Conservation (phyloP, 2,888 invertebrate genomes). For the Charanyca ferruginea region DNA sequence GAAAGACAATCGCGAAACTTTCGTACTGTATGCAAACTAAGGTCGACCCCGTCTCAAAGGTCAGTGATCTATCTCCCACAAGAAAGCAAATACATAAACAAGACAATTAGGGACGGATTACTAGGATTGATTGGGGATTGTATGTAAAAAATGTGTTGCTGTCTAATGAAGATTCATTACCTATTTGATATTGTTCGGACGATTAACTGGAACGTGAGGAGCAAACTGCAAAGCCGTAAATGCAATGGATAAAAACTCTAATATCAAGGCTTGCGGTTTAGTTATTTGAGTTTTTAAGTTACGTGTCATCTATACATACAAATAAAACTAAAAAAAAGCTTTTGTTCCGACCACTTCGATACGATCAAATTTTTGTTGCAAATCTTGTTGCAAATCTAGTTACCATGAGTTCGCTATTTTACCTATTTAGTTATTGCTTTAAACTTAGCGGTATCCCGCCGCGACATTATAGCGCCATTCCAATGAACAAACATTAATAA, state of each 20-base stretch:
- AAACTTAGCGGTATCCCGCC: too few relatives aligned
- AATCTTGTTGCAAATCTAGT: too few relatives aligned
- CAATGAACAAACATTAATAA: too few relatives aligned
- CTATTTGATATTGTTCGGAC: not conserved
- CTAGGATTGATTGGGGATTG: constrained; percentile 31
- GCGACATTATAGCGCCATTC: too few relatives aligned
- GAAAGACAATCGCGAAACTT: constrained; percentile 2
- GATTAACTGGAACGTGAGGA: constrained; percentile 6
- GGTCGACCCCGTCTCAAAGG: constrained; percentile 7
- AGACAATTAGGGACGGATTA: constrained; percentile 31
- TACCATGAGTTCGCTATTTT: too few relatives aligned
- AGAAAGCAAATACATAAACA: constrained; percentile 38
- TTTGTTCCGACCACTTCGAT: too few relatives aligned
- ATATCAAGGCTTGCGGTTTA: too few relatives aligned
- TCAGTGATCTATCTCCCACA: constrained; percentile 35
- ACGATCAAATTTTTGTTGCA: too few relatives aligned
- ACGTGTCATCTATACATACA: too few relatives aligned
- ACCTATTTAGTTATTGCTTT: too few relatives aligned
- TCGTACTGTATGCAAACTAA: constrained; percentile 24
- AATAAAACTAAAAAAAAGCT: too few relatives aligned
- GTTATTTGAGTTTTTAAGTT: too few relatives aligned
- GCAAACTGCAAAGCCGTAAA: not conserved
- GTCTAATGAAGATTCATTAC: constrained; percentile 36
- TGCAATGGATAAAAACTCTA: constrained; percentile 2
- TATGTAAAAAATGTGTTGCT: constrained; percentile 24